Base-by-base conservation (phyloP, 2,113 vertebrate species). In the Brachyhypopomus gauderio region DNA sequence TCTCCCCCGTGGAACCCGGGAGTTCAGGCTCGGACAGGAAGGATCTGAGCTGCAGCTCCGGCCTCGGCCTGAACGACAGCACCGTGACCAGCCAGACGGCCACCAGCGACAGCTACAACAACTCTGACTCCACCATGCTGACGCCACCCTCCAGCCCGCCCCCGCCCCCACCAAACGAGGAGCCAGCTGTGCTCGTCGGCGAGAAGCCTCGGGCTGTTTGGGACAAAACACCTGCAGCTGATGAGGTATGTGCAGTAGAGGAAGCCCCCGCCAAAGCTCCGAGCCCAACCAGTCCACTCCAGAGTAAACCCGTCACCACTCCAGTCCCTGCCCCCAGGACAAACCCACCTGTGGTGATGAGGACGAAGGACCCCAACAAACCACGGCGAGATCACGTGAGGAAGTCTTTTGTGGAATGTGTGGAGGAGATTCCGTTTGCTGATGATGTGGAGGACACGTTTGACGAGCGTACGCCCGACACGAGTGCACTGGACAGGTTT, bases 81-180 rank as follows among this genome's bases (percentile, higher is more conserved):
- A 92, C 92, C 34, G 94, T 92, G 66, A 95, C 94, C 2, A 97
- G 94, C 88, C 95, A 91, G 78, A 96, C 93, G 0, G 90, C 88
- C 20, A 95, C 93, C 82, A 96, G 96, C 59, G 96, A 96, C 86
- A 95, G 95, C 90, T 96, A 95, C 84, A 96, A 94, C 86, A 97
- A 94, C 6, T 98, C 97, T 0, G 97, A 98, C 85, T 98, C 96
- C 2, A 91, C 95, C 72, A 95, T 99, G 96, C 94, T 99, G 45
- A 99, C 98, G 0, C 98, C 97, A 0, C 98, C 98, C 0, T 98
- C 98, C 11, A 99, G 97, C 86, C 97, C 98, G 0, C 98, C 97
- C 0, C 97, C 97, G 0, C 97, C 97, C 2, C 97, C 96, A 34
- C 92, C 91, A 6, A 92, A 94, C 0, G 96, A 99, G 90, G 96